Evolutionary conservation across 2,797 vertebrate genomes (phyloP).

Genomic region (Helicolenus hilgendorfi): DNA sequence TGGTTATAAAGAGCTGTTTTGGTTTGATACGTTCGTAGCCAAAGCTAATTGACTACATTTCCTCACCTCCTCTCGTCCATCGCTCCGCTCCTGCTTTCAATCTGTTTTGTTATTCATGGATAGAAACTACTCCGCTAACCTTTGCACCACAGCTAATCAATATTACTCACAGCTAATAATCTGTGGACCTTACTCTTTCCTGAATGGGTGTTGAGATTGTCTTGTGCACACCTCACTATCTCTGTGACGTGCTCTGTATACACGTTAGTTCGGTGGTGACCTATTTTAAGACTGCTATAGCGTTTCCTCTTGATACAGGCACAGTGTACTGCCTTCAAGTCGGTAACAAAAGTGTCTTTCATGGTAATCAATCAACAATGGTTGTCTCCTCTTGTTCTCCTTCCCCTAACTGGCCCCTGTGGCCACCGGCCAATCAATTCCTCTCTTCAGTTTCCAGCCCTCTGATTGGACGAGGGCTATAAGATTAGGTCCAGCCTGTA

Average conservation of each 20-base stretch:
- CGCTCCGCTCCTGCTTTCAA: constrained; percentile 6
- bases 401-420: constrained; percentile 86
- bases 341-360: constrained; percentile 87
- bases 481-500: constrained; percentile 85
- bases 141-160: constrained; percentile 81
- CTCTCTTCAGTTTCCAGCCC: constrained; percentile 77
- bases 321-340: constrained; percentile 79
- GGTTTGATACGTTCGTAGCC: constrained; percentile 40
- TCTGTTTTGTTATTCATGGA: constrained; percentile 30
- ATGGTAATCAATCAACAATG: constrained; percentile 89
- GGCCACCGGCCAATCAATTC: constrained; percentile 85
- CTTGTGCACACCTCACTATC: constrained; percentile 64
- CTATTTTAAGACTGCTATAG: constrained; percentile 77
- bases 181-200: constrained; percentile 68
- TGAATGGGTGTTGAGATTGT: constrained; percentile 34
- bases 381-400: constrained; percentile 85
- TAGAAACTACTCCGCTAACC: constrained; percentile 57
- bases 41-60: constrained; percentile 33
- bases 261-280: constrained; percentile 58
- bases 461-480: constrained; percentile 76
- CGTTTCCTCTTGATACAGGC: constrained; percentile 79
- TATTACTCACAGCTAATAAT: constrained; percentile 78
- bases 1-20: constrained; percentile 30
- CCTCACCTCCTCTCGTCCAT: constrained; percentile 15
- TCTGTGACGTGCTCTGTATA: constrained; percentile 50